These are phyloP conservation scores for Smittia sp. DNA, from an alignment of 2,888 invertebrate genomes.

Conservation along the genomic window DNA sequence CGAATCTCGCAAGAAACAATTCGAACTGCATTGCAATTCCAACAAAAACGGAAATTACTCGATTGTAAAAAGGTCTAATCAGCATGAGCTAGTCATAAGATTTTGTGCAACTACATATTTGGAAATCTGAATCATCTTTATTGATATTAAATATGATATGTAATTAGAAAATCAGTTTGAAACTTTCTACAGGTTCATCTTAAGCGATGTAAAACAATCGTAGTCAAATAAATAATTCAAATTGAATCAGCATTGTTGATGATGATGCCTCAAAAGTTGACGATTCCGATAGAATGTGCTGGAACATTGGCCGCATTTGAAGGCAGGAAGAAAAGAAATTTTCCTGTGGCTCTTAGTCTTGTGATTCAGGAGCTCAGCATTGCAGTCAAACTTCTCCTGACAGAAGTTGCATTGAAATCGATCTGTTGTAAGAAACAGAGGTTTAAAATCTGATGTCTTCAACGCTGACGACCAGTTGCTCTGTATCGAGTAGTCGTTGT, in stretches of 20 bases:
- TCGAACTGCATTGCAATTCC: constrained; percentile 51
- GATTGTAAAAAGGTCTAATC: constrained; percentile 55
- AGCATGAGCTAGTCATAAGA: too few species aligned
- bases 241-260: constrained; percentile 24
- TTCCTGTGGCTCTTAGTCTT: constrained; percentile 41
- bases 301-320: constrained; percentile 43
- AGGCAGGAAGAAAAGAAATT: constrained; percentile 42
- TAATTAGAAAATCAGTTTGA: too few species aligned
- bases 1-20: constrained; percentile 48
- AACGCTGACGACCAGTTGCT: constrained; percentile 3
- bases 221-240: too few species aligned
- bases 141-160: too few species aligned
- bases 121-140: too few species aligned
- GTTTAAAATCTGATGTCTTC: constrained; percentile 36
- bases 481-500: neutral
- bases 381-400: constrained; percentile 42
- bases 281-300: constrained; percentile 43
- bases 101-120: too few species aligned
- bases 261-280: constrained; percentile 42
- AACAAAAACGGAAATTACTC: constrained; percentile 68
- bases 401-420: constrained; percentile 44
- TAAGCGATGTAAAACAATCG: too few species aligned
- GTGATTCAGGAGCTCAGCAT: constrained; percentile 43
- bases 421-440: constrained; percentile 42
- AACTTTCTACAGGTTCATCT: too few species aligned